A percentile compares a stretch with the other conserved stretches of the same genome.
Evolutionary conservation across 53 echinoderm and acorn worm genomes (phyloP).

Genomic region (Stichopus horrens): DNA sequence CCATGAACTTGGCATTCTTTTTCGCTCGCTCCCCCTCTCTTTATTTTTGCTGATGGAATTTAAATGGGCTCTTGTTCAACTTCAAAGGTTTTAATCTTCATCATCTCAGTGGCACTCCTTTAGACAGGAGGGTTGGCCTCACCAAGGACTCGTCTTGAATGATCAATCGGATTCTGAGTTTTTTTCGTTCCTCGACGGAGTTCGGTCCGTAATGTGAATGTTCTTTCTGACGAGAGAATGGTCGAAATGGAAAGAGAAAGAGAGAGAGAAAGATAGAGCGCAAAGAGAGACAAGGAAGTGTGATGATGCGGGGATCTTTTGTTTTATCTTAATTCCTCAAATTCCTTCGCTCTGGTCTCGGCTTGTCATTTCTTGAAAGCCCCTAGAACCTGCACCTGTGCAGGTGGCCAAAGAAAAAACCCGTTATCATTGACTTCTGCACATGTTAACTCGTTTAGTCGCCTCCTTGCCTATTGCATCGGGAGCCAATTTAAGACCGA

Average conservation of each 20-base stretch:
- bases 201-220: slow-evolving; percentile 32
- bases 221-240: slow-evolving; percentile 14
- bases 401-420: slow-evolving; percentile 47
- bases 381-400: slow-evolving; percentile 42
- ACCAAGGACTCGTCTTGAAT: slow-evolving; percentile 29
- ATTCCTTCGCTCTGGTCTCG: slow-evolving; percentile 42
- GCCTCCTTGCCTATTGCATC: slow-evolving; percentile 50
- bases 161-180: slow-evolving; percentile 11
- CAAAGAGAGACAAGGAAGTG: slow-evolving; percentile 18
- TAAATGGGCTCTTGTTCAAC: slow-evolving; percentile 3
- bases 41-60: background rate
- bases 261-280: background rate
- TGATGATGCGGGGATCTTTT: slow-evolving; percentile 44
- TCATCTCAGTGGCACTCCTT: slow-evolving; percentile 8
- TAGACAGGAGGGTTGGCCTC: slow-evolving; percentile 22
- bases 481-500: slow-evolving; percentile 49
- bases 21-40: too few relatives aligned
- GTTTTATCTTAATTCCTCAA: slow-evolving; percentile 43
- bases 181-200: background rate
- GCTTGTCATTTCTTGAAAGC: slow-evolving; percentile 51
- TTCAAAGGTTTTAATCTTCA: slow-evolving; percentile 8
- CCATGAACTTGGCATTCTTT: slow-evolving; percentile 28
- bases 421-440: slow-evolving; percentile 55
- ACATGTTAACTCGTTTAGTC: slow-evolving; percentile 56
- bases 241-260: background rate